A percentile compares a stretch with the other conserved stretches of the same genome.
phyloP scores from a whole-genome alignment of 2,888 invertebrate species.

The Lasioglossum oenotherae region DNA sequence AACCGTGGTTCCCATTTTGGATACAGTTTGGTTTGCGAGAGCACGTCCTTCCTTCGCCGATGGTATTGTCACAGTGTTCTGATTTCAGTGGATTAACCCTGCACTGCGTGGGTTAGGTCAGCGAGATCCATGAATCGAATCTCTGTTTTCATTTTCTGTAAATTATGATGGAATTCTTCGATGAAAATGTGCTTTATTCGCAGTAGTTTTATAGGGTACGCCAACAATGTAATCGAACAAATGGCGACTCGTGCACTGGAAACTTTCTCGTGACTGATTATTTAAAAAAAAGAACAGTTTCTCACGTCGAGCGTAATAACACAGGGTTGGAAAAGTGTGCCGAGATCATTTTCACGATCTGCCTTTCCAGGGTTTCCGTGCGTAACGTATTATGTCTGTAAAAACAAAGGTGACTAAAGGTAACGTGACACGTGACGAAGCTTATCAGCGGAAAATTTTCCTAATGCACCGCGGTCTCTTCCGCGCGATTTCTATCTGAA shows the following conservation, averaged over 20 bases:
- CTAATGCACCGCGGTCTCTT: not conserved
- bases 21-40: not conserved
- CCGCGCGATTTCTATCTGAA: conserved; percentile 34
- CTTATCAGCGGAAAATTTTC: conserved; percentile 42
- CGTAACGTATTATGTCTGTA: not conserved
- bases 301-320: not conserved
- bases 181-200: not conserved
- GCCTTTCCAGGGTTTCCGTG: not conserved
- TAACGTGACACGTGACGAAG: conserved; percentile 8
- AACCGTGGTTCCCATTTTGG: not conserved
- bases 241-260: no score
- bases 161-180: not conserved
- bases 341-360: not conserved
- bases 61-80: not conserved
- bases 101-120: not conserved
- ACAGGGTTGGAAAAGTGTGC: no score
- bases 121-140: not conserved
- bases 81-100: not conserved
- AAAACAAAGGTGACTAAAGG: not conserved
- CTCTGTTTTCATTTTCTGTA: no score
- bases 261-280: not conserved
- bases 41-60: not conserved
- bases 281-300: not conserved
- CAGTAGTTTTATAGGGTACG: not conserved
- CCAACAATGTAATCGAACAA: no score